phyloP scores from a whole-genome alignment of 2,888 invertebrate genomes.

The Plagodis dolabraria region DNA sequence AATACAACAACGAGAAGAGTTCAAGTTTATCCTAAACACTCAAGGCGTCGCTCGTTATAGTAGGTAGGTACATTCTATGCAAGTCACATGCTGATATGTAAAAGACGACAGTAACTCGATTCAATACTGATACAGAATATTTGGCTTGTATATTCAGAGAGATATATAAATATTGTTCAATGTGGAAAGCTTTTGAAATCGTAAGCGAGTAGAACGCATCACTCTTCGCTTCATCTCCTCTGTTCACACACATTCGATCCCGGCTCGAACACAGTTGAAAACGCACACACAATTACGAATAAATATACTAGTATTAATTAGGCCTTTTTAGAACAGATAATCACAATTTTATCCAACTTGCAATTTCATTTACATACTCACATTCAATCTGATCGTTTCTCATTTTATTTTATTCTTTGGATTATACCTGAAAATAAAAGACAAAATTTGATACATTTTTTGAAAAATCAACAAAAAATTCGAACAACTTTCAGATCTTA shows the following conservation, averaged over 20 bases:
- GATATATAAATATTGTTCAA: conserved; percentile 49
- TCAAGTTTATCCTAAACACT: conserved; percentile 62
- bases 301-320: conserved; percentile 82
- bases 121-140: conserved; percentile 76
- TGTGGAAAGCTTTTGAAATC: conserved; percentile 63
- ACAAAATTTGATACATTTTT: not conserved
- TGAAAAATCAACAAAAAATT: too few species aligned
- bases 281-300: conserved; percentile 69
- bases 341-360: conserved; percentile 77
- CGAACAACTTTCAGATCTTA: too few species aligned
- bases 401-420: conserved; percentile 69
- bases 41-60: conserved; percentile 67
- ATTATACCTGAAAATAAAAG: conserved; percentile 56
- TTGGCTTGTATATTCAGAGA: conserved; percentile 53
- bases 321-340: conserved; percentile 84
- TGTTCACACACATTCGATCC: conserved; percentile 55
- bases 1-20: conserved; percentile 70
- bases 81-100: conserved; percentile 84
- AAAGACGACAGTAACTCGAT: conserved; percentile 73
- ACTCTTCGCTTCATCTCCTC: conserved; percentile 41
- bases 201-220: conserved; percentile 56
- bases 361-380: conserved; percentile 52
- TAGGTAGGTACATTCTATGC: conserved; percentile 57
- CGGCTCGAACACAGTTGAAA: conserved; percentile 74
- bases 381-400: conserved; percentile 49